Evolutionary conservation across 2,113 vertebrate genomes (phyloP).

Genomic region (Pseudolaguvia tuberculata): DNA sequence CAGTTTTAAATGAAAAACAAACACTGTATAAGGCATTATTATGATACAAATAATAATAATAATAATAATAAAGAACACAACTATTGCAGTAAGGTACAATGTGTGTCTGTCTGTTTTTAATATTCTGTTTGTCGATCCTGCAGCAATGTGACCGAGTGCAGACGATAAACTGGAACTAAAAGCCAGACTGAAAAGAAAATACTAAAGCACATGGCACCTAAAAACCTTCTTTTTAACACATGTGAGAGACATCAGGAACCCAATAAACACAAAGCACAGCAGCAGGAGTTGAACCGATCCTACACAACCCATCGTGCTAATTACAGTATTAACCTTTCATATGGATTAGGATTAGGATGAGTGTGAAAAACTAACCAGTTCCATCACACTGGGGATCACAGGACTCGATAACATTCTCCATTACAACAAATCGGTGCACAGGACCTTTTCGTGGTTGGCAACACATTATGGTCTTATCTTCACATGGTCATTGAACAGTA

Average conservation of each 20-base stretch:
- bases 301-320: neutral
- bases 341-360: conserved; percentile 3
- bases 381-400: neutral
- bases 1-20: conserved; percentile 92
- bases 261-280: neutral
- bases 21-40: conserved; percentile 98
- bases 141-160: conserved; percentile 54
- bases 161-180: conserved; percentile 55
- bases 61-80: conserved; percentile 74
- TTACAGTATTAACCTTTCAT: conserved; percentile 4
- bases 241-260: neutral
- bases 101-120: conserved; percentile 61
- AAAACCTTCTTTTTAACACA: conserved; percentile 12
- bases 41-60: conserved; percentile 94
- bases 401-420: conserved; percentile 6
- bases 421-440: conserved; percentile 7
- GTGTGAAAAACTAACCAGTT: neutral
- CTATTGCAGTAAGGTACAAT: conserved; percentile 98
- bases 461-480: too few species aligned
- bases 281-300: neutral
- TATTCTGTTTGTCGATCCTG: conserved; percentile 64
- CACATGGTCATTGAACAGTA: neutral
- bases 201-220: conserved; percentile 8
- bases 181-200: neutral
- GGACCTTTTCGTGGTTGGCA: neutral